These are phyloP conservation scores for Thamnaconus septentrionalis DNA, from an alignment of 2,113 vertebrate genomes.

Conservation along the genomic window DNA sequence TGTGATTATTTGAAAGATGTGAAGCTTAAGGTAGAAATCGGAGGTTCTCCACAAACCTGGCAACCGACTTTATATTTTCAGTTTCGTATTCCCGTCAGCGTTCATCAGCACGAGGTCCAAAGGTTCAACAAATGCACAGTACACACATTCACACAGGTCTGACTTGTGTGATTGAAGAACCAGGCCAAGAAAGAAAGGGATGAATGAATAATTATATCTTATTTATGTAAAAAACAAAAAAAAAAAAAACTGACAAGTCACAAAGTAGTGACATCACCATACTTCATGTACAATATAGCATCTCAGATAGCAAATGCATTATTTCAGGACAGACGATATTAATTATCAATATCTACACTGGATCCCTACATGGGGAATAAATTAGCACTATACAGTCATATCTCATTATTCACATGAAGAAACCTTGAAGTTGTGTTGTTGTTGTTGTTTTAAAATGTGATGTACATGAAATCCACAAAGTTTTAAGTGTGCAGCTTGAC, in stretches of 20 bases:
- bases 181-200: no score
- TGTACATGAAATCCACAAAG: slow-evolving; percentile 35
- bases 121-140: no score
- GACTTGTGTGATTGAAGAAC: no score
- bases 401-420: slow-evolving; percentile 49
- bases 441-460: slow-evolving; percentile 26
- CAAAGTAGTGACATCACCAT: slow-evolving; percentile 61
- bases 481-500: slow-evolving; percentile 10
- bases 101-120: no score
- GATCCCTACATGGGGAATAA: slow-evolving; percentile 56
- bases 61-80: slow-evolving; percentile 32
- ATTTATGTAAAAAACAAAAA: slow-evolving; percentile 63
- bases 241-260: slow-evolving; percentile 40
- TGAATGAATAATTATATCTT: no score
- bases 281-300: slow-evolving; percentile 73
- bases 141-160: no score
- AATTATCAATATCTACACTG: slow-evolving; percentile 74
- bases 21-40: not conserved
- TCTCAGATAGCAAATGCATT: slow-evolving; percentile 57
- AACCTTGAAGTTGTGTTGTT: slow-evolving; percentile 5
- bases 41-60: slow-evolving; percentile 18
- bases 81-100: slow-evolving; percentile 33
- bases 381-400: slow-evolving; percentile 59
- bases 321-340: slow-evolving; percentile 57
- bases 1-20: no score